Conservation (phyloP, 1,140 invertebrate species). For the Bradysia coprophila region DNA sequence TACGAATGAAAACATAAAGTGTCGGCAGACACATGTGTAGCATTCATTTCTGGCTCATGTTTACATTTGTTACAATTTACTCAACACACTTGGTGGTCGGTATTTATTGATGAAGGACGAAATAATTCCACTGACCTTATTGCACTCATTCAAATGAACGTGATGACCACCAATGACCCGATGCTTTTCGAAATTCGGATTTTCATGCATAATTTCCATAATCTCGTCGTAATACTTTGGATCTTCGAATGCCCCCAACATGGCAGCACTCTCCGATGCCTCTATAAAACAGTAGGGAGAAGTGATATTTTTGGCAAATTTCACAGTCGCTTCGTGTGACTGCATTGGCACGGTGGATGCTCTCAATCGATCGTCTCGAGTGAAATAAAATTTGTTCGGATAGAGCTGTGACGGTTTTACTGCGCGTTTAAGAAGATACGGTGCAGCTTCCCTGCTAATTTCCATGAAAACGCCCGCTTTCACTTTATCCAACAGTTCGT, state of each 20-base stretch:
- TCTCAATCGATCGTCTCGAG: constrained; percentile 26
- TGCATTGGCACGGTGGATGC: constrained; percentile 16
- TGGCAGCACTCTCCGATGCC: too few relatives aligned
- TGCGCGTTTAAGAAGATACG: constrained; percentile 30
- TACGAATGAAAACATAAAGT: too few relatives aligned
- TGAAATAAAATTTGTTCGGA: constrained; percentile 32
- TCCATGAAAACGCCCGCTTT: too few relatives aligned
- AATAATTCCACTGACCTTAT: constrained; percentile 28
- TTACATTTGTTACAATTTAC: too few relatives aligned
- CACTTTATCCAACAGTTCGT: constrained; percentile 1
- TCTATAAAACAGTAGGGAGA: constrained; percentile 30
- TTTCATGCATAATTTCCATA: constrained; percentile 27
- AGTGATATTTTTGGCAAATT: constrained; percentile 21
- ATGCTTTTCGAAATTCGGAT: constrained; percentile 31
- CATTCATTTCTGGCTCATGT: too few relatives aligned
- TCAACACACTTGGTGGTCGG: too few relatives aligned
- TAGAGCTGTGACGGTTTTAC: constrained; percentile 23
- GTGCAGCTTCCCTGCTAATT: constrained; percentile 19
- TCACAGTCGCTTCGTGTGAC: constrained; percentile 23
- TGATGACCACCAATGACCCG: constrained; percentile 44
- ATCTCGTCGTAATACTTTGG: constrained; percentile 27
- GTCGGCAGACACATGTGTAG: too few relatives aligned
- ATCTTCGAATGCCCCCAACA: constrained; percentile 26
- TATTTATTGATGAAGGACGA: constrained; percentile 31
- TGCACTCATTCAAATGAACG: constrained; percentile 41